Conservation (phyloP, 2,113 vertebrate species). For the Alligator sinensis region DNA sequence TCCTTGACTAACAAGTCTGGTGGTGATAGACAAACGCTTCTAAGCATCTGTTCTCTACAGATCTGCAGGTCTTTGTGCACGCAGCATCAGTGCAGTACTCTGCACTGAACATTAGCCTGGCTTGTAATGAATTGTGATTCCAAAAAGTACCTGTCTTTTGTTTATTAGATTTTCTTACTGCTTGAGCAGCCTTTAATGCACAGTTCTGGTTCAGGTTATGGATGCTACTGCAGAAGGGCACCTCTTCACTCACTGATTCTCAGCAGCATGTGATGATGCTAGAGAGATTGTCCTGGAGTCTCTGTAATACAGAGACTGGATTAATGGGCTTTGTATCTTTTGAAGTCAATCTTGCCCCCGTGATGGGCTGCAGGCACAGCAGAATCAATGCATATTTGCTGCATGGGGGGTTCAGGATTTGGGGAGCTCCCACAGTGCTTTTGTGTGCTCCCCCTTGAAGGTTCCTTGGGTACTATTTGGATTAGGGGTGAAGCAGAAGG, state of each 20-base stretch:
- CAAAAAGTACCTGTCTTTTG: not conserved
- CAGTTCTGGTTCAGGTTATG: not conserved
- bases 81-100: not conserved
- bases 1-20: not conserved
- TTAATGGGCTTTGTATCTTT: not conserved
- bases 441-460: not conserved
- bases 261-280: not conserved
- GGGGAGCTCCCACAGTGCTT: not conserved
- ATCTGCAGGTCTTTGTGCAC: not conserved
- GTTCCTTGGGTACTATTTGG: not conserved
- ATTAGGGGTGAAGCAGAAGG: not conserved
- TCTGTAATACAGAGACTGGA: no score
- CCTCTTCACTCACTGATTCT: no score
- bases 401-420: accelerated
- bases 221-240: not conserved
- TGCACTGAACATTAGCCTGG: not conserved
- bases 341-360: not conserved
- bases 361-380: not conserved
- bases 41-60: not conserved
- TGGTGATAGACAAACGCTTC: not conserved
- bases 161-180: not conserved
- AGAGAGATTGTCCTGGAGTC: not conserved
- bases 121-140: slow-evolving; percentile 19
- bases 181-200: not conserved
- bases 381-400: not conserved